Evolutionary conservation across 2,888 invertebrate genomes (phyloP), one percentile per base, ranked within the genome.

Genomic region (Galeopsomyia nigrocyanea): DNA sequence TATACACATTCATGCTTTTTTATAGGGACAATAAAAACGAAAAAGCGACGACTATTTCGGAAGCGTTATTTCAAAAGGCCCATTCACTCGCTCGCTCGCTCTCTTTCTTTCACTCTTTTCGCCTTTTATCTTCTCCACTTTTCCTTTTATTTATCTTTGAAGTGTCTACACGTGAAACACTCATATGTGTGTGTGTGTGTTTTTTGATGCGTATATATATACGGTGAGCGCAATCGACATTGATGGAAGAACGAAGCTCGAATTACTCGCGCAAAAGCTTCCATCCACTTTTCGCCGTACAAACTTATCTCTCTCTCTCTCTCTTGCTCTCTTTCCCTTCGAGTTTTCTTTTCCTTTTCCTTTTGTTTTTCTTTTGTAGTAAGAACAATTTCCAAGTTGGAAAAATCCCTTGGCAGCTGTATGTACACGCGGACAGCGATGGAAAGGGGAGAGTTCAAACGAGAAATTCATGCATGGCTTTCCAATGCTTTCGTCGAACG

Each of bases 221-320:
- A n/a, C 53, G 9, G 50, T 10, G 21, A 31, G 39, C 39, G 60
- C 50, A 60, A 68, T 68, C 60, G 60, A 68, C 67, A 46, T 60
- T 68, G 67, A 68, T 68, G 67, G 67, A 68, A 60, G 53, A 39
- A 39, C 7, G 46, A n/a, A 53, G 58, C 51, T 68, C 67, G 22
- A 60, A 53, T 68, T 68, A 68, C 67, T 60, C 53, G 60, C 26
- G 67, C 39, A 39, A 53, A 60, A 60, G 67, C 67, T 57, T 49
- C 53, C 58, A 47, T 39, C 22, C 67, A 16, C 22, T 51, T 39
- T 39, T 39, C 39, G 39, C 39, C 7, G 10, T 10, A 17, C 19
- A n/a, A n/a, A 21, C 13, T 21, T 53, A 7, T 51, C 51, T 53
- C n/a, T 53, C 5, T 17, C 53, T 17, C 17, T n/a, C 13, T 51